Percentiles rank a stretch among this genome's conserved stretches.
Evolutionary conservation across 2,797 vertebrate species (phyloP).

Genomic region (Darevskia nairensis): DNA sequence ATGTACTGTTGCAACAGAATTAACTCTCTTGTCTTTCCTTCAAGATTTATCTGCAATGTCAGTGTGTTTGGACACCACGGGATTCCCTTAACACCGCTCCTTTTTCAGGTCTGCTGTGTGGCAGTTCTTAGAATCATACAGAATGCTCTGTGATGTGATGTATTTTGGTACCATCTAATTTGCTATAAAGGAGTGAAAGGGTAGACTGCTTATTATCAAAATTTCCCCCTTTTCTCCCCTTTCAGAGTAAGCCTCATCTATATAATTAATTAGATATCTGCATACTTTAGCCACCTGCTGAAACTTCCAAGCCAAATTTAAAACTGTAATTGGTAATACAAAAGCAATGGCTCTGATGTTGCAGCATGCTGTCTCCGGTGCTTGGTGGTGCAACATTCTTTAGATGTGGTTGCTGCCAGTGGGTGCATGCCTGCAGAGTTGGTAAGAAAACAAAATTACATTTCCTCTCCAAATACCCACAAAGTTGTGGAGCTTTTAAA

Average conservation of each 20-base stretch:
- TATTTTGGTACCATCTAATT: constrained; percentile 42
- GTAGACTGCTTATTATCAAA: constrained; percentile 51
- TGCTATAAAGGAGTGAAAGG: constrained; percentile 48
- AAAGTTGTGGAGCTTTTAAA: constrained; percentile 36
- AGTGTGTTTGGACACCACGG: constrained; percentile 38
- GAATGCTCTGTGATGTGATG: background rate
- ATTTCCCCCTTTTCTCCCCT: constrained; percentile 20
- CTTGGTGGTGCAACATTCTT: constrained; percentile 42
- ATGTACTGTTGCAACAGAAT: constrained; percentile 66
- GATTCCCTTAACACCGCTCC: constrained; percentile 39
- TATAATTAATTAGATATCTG: constrained; percentile 54
- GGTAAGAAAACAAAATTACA: background rate
- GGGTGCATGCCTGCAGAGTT: constrained; percentile 53
- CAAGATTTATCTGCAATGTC: constrained; percentile 50
- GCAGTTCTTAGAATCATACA: constrained; percentile 1
- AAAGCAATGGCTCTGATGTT: constrained; percentile 61
- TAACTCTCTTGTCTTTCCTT: constrained; percentile 68
- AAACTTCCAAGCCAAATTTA: constrained; percentile 58
- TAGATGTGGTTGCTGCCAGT: constrained; percentile 50
- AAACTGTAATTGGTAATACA: constrained; percentile 58
- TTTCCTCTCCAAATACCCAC: constrained; percentile 17
- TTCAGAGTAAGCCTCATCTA: constrained; percentile 36
- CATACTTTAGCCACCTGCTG: constrained; percentile 59
- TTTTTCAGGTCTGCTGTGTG: constrained; percentile 59
- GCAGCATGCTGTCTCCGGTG: constrained; percentile 36